Base-by-base conservation (phyloP, 2,113 vertebrate species). In the Psephotus haematonotus region DNA sequence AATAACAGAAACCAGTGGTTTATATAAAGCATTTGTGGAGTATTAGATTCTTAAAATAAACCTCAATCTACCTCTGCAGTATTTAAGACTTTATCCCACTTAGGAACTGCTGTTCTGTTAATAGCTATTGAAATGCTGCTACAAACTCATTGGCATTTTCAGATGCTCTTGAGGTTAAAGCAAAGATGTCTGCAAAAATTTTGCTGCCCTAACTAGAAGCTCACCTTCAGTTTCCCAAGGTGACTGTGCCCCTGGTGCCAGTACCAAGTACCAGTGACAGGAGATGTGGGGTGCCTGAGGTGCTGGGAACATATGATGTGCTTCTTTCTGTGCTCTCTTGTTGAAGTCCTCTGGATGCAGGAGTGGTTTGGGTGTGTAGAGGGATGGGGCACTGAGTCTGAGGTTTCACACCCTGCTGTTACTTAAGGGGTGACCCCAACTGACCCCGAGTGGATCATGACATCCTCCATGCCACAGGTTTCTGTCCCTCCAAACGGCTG, bases 231-330 rank as follows among this genome's bases (percentile, higher is more conserved):
- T n/a, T 68, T 63, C 29, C 22, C 67, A 33, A 22, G 60, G 63
- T 64, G 29, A 2, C 23, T 31, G 41, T 11, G 27, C 6, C 33
- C 41, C 9, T 12, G 0, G 28, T 24, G 35, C n/a, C 22, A 24
- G 29, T 7, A 16, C 17, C 50, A 13, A 16, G 82, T 35, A 9
- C 28, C 10, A 20, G n/a, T 31, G 63, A 44, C 33, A 22, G 33
- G 59, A 37, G 55, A 37, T 2, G 1, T 23, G 24, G 64, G n/a
- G 1, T 53, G 23, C 28, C 55, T 1, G 2, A 28, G 39, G 44
- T 22, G 44, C 57, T 80, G 60, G 53, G 31, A 37, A 3, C 13
- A 0, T 1, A 0, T 0, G 23, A 35, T 11, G 2, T 12, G 44
- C 41, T 13, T 1, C 41, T 46, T 31, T 25, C 39, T 55, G 59